Base-by-base conservation (phyloP, 1,140 invertebrate species). In the Neocloeon triangulifer region DNA sequence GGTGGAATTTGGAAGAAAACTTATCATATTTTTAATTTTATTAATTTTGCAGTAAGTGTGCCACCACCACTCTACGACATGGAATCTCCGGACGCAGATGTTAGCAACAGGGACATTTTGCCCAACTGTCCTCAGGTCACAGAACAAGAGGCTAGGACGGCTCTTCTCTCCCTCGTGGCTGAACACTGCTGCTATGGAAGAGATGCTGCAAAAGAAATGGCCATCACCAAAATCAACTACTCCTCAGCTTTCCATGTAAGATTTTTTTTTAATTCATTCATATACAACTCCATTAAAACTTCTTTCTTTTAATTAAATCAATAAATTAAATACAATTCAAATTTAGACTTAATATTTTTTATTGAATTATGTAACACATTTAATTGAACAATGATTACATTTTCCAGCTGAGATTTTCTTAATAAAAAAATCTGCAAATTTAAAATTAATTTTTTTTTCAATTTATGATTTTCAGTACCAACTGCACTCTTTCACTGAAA, bases 401-500 rank as follows among this genome's bases (percentile, higher is more conserved):
- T 16, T 23, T 7, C 13, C n/a, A 25, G 7, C 8, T 8, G 28
- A 13, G n/a, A 37, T 27, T 33, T 29, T 16, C 12, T 4, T 31
- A 37, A 19, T 4, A 19, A 1, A 35, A 39, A 9, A 27, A 13
- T 30, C 8, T 30, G 14, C 17, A 17, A 12, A 30, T 17, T 15
- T 22, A 14, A 9, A 27, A 29, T 34, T 8, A 33, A 14, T 33
- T 10, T 33, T 14, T 30, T 34, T 21, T 10, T 34, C 32, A 9
- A 27, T 38, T 31, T 37, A 32, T 37, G 40, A 15, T 35, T 38
- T 37, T 12, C 43, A 67, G 60, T 68, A 68, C 38, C 53, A 60
- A 13, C 43, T 68, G 35, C 60, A 68, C 41, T 64, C 60, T n/a
- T 68, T 63, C 43, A 59, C 58, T 7, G 64, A 68, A 41, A 58